Percentiles rank a stretch among this genome's conserved stretches.
Conservation (phyloP, 2,797 vertebrate species). For the Anabacerthia variegaticeps region DNA sequence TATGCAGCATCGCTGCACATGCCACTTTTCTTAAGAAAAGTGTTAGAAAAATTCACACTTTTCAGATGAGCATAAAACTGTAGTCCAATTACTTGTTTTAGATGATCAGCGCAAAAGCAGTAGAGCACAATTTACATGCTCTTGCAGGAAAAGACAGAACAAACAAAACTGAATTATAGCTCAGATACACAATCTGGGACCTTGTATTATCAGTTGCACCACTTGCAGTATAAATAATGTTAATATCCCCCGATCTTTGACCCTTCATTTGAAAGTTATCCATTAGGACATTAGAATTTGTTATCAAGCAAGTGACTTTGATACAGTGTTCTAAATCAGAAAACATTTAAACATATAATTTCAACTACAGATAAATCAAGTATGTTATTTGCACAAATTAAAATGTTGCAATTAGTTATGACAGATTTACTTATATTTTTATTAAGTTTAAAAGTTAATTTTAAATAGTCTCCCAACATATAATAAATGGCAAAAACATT, state of each 20-base stretch:
- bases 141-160: not conserved
- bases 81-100: not conserved
- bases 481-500: not conserved
- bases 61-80: not conserved
- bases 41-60: not conserved
- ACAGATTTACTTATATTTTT: not conserved
- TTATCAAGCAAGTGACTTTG: not conserved
- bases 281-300: slow-evolving; percentile 17
- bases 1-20: not conserved
- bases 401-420: not conserved
- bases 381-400: not conserved
- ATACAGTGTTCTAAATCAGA: not conserved
- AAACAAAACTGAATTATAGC: not conserved
- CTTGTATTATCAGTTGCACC: not conserved
- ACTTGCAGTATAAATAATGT: not conserved
- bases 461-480: not conserved
- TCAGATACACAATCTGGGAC: not conserved
- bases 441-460: not conserved
- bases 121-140: not conserved
- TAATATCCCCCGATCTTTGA: not conserved
- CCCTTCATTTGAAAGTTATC: not conserved
- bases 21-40: not conserved
- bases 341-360: not conserved
- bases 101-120: not conserved
- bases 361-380: not conserved